Evolutionary conservation across 2,113 vertebrate genomes (phyloP).

Genomic region (Eira barbara): DNA sequence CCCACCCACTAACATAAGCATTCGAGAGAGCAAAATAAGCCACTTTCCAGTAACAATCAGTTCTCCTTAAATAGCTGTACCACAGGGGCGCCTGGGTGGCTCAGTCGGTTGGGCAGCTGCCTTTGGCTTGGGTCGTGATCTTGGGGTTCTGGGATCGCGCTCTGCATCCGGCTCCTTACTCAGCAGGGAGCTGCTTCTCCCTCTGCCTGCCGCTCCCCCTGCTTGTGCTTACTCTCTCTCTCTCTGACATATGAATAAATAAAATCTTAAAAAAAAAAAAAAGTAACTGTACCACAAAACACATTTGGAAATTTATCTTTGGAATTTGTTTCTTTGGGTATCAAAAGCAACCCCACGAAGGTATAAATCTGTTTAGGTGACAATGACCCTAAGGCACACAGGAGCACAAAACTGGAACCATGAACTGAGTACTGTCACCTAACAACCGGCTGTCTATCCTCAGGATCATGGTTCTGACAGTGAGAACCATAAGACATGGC

Average conservation of each 20-base stretch:
- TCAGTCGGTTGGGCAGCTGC: too few species aligned
- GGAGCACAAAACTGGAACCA: neutral
- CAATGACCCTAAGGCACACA: neutral
- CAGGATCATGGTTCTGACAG: rapidly evolving
- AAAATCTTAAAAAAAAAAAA: too few species aligned
- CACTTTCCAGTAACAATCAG: neutral
- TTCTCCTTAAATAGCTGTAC: slow-evolving; percentile 36
- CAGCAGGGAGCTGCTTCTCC: too few species aligned
- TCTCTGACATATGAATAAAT: too few species aligned
- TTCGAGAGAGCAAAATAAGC: neutral
- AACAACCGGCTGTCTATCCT: neutral
- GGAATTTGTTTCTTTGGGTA: neutral
- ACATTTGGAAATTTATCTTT: neutral
- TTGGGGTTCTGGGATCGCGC: too few species aligned
- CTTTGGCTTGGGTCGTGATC: too few species aligned
- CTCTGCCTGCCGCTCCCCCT: too few species aligned
- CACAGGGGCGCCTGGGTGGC: neutral
- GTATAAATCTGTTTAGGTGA: neutral
- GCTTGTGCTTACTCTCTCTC: too few species aligned
- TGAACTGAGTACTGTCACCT: neutral
- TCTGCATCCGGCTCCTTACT: too few species aligned
- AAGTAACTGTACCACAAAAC: neutral
- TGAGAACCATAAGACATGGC: neutral
- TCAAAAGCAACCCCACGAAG: slow-evolving; percentile 16
- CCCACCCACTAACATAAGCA: slow-evolving; percentile 71